Base-by-base conservation (phyloP, 2,797 vertebrate species). In the Coregonus sp. region DNA sequence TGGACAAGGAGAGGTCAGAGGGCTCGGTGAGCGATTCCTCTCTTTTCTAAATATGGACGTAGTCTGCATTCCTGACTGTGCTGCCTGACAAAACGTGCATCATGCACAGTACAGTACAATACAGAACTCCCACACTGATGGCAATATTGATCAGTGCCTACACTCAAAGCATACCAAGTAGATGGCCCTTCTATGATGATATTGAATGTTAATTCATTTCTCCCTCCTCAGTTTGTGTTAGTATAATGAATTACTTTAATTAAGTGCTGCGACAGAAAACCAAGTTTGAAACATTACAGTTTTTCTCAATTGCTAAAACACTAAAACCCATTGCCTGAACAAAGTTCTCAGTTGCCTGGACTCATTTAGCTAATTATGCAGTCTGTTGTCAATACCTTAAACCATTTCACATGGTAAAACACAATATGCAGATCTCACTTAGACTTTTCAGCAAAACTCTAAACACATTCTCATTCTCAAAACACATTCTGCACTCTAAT, bases 1-100 rank as follows among this genome's bases (percentile, higher is more conserved):
- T 54, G 12, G 75, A 73, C 81, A 72, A 50, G 61, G 63, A 40
- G 56, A 59, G 76, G 78, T 81, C 75, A 72, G 4, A 15, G 69
- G 75, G 75, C 78, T 40, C 40, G 40, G 40, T 2, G 40, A 47
- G 40, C 40, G 7, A 47, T 47, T 47, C 9, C 40, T 11, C 40
- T 47, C 9, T 47, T 29, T 75, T 72, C 70, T 82, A 78, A 82
- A 79, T 75, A 75, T 70, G 70, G 69, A 75, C 20, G 2, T 40
- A 31, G 56, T 11, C 3, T 72, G 74, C 68, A 75, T 82, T 78
- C 40, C 68, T 47, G 9, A 47, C 2, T 0, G 40, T 65, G 29
- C 40, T 56, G 33, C 29, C 47, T 29, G 70, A 29, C 9, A 25
- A 25, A 63, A 63, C 20, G 2, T 63, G 20, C 20, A 25, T 63